Conservation (phyloP, 2,888 invertebrate genomes). For the Dryocosmus kuriphilus region DNA sequence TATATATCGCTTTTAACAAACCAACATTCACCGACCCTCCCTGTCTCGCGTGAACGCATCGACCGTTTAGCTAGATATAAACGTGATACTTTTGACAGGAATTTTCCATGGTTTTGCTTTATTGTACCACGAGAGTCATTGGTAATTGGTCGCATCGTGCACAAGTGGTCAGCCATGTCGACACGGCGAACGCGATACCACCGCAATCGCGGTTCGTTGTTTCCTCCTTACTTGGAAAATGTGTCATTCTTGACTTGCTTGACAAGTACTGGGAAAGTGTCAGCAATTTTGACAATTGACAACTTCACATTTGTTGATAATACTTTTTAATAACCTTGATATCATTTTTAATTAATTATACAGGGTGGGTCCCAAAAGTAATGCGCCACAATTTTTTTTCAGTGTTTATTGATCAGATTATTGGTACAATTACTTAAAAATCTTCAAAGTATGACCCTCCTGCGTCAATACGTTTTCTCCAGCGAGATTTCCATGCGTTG, state of each 20-base stretch:
- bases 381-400: too few species aligned
- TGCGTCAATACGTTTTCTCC: too few species aligned
- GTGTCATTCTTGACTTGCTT: background rate
- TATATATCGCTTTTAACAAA: slow-evolving; percentile 36
- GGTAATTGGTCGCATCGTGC: slow-evolving; percentile 66
- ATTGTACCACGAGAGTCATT: slow-evolving; percentile 68
- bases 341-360: background rate
- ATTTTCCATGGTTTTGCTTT: slow-evolving; percentile 66
- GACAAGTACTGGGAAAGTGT: background rate
- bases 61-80: slow-evolving; percentile 59
- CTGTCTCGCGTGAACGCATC: slow-evolving; percentile 24
- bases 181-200: slow-evolving; percentile 15
- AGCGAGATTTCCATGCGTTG: too few species aligned
- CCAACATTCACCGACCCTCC: slow-evolving; percentile 27
- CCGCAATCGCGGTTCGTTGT: slow-evolving; percentile 1
- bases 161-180: slow-evolving; percentile 13
- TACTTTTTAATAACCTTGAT: background rate
- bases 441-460: too few species aligned
- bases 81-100: slow-evolving; percentile 67
- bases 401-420: too few species aligned
- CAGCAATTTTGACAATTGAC: background rate
- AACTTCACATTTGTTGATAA: too few species aligned
- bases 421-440: too few species aligned
- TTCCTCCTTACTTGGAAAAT: slow-evolving; percentile 28
- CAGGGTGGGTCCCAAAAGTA: too few species aligned